A percentile compares a stretch with the other conserved stretches of the same genome.
phyloP scores from a whole-genome alignment of 2,888 invertebrate species.

The Cosmopolites sordidus region DNA sequence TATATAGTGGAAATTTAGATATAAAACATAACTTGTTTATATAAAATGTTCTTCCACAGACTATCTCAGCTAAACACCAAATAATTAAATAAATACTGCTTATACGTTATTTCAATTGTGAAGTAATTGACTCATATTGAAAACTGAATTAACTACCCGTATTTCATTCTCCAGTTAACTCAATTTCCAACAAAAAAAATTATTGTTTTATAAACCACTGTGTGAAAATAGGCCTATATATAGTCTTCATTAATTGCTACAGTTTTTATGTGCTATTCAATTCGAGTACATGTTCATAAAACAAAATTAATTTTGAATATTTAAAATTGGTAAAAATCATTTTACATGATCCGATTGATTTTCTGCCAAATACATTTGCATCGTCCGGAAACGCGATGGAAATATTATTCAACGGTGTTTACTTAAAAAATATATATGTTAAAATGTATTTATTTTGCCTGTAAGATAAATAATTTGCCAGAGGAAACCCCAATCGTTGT shows the following conservation, averaged over 20 bases:
- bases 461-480: not conserved
- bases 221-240: not conserved
- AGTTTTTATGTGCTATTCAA: not conserved
- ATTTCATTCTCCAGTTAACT: no score
- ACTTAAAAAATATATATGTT: not conserved
- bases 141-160: no score
- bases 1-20: no score
- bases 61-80: no score
- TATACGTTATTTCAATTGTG: no score
- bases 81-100: no score
- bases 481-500: no score
- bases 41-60: no score
- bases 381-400: not conserved
- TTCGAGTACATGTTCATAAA: not conserved
- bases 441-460: not conserved
- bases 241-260: not conserved
- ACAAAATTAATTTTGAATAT: not conserved
- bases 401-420: not conserved
- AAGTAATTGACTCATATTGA: no score
- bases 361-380: not conserved
- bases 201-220: not conserved
- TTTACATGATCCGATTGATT: not conserved
- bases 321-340: not conserved
- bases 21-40: no score
- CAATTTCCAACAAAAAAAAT: no score